Conservation (phyloP, 2,113 vertebrate species). For the Seriola dumerili region DNA sequence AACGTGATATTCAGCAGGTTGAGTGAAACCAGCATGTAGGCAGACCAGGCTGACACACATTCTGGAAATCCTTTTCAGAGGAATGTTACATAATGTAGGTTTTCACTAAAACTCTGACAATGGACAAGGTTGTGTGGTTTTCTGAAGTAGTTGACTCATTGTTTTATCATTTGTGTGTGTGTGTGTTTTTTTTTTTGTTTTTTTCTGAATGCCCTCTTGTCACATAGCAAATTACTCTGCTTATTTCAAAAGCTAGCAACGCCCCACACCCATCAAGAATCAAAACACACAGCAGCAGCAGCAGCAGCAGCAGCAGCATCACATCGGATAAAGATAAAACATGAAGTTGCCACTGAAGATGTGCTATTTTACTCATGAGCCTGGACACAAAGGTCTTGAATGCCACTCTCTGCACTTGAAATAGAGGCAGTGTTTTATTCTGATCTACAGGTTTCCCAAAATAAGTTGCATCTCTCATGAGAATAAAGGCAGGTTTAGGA, state of each 20-base stretch:
- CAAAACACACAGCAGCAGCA: constrained; percentile 9
- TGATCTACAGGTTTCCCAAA: neutral
- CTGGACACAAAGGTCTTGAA: neutral
- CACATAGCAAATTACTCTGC: neutral
- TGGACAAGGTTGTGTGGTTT: neutral
- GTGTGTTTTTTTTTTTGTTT: constrained; percentile 2
- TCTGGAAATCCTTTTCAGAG: neutral
- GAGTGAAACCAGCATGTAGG: neutral
- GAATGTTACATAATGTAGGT: neutral
- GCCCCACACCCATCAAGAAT: constrained; percentile 23
- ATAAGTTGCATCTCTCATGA: neutral
- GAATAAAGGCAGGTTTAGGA: neutral
- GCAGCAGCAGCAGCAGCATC: neutral
- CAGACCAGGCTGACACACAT: neutral
- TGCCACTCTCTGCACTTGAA: neutral
- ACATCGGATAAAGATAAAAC: neutral
- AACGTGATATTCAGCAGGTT: neutral
- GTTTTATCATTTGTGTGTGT: neutral
- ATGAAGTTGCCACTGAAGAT: neutral
- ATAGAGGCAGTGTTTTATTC: neutral
- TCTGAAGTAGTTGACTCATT: neutral
- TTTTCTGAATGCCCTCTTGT: neutral
- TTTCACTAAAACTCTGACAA: neutral
- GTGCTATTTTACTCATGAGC: neutral
- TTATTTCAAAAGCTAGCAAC: neutral